Base-by-base conservation (phyloP, 2,888 invertebrate genomes). In the Acrobasis repandana region DNA sequence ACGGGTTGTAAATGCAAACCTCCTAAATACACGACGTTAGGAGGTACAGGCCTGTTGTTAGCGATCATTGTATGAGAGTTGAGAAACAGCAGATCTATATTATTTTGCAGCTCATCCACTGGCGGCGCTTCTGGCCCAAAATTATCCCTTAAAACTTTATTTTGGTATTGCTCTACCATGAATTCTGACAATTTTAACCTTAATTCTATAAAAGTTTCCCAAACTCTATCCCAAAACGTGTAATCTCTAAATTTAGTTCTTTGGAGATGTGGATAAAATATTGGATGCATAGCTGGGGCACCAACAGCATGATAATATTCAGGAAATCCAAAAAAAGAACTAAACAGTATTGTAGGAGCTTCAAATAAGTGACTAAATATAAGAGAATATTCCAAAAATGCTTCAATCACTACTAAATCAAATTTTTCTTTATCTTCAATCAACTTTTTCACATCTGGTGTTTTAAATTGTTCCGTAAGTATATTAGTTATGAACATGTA, bases 31-130 rank as follows among this genome's bases (percentile, higher is more conserved):
- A 77, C 57, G 0, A 76, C 70, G 33, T 71, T 76, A 0, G 80
- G 77, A 5, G 81, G 76, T 1, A 79, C 72, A 0, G 81, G 76
- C 33, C 79, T 64, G n/a, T 77, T 80, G 3, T 71, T 65, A 15
- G 66, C 74, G 50, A 76, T 74, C 0, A 76, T 61, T 1, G 74
- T 69, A 66, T 77, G 67, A 0, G 68, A 38, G 63, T 79, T 79
- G 28, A 77, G 43, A 48, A 80, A 73, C 9, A 79, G 43, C 66
- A 81, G 57, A n/a, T 72, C 71, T 9, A 80, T 68, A 52, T 74
- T 70, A 14, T 72, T 64, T 14, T 69, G 67, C 48, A 82, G 62
- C 9, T 78, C 73, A 0, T 63, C 43, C 0, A 76, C 52, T 5
- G 70, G 67, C 0, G 80, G 77, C 0, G 68, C 61, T 34, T 74